Base-by-base conservation (phyloP, 1,140 invertebrate species). In the Zaprionus taronus region DNA sequence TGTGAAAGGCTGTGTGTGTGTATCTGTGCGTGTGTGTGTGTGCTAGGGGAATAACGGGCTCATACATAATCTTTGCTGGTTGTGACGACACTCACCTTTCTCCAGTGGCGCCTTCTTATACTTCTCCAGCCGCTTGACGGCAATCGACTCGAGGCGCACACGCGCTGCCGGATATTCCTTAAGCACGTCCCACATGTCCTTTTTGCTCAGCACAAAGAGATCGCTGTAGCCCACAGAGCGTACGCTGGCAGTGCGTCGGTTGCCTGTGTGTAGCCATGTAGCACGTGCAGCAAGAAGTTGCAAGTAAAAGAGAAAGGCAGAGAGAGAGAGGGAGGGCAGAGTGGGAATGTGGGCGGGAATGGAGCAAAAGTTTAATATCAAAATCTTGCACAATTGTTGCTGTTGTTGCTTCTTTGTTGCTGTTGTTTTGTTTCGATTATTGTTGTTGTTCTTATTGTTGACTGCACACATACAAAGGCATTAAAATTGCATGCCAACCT, bases 121-220 rank as follows among this genome's bases (percentile, higher is more conserved):
- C 93, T 98, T 98, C 94, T 98, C 97, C 80, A 99, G 94, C 92
- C 98, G 95, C 94, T 99, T 99, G 78, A 98, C 98, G 51, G 98
- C 98, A 81, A 99, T 99, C 20, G 98, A 97, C 94, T 99, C 98
- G n/a, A 99, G 95, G 75, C 98, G 95, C 11, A 99, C 97, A 84
- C 98, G 95, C 26, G 98, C 98, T 3, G 98, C 97, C 4, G 98
- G 99, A 94, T 99, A 99, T 93, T 99, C 98, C 94, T 99, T 99
- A 58, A 99, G 94, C 28, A 99, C 99, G 93, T 99, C 99, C 99
- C 99, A 99, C 96, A 99, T 98, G 94, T 99, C 99, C 94, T 99
- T 98, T 95, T 99, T 99, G 92, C 97, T 98, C 58, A 99, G 95
- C 82, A 99, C 98, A 94, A 99, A 99, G 69, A 99, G 95, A 94